phyloP scores from a whole-genome alignment of 2,797 vertebrate genomes.

The Halcyon smyrnensis region DNA sequence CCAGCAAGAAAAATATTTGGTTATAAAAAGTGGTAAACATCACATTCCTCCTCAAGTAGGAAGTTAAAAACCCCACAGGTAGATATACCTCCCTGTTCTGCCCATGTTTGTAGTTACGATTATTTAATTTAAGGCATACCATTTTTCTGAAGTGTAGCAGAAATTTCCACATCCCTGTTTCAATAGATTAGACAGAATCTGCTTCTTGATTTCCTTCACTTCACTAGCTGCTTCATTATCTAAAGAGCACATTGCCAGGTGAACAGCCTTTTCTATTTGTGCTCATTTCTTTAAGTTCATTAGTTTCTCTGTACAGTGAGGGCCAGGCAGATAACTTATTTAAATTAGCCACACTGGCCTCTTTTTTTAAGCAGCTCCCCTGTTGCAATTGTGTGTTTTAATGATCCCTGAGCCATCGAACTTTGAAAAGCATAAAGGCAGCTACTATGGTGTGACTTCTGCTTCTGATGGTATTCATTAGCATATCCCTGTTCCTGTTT shows the following conservation, averaged over 20 bases:
- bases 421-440: neutral
- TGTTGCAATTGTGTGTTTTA: neutral
- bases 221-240: neutral
- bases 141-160: neutral
- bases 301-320: neutral
- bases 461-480: neutral
- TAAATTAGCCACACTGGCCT: neutral
- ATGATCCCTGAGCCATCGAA: neutral
- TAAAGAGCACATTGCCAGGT: neutral
- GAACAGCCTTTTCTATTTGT: neutral
- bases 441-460: neutral
- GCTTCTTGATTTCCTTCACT: neutral
- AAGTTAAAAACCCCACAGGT: neutral
- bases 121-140: neutral
- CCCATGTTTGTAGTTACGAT: neutral
- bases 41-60: constrained; percentile 15
- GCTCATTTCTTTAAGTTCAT: neutral
- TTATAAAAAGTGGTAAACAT: constrained; percentile 36
- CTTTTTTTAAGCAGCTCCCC: neutral
- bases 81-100: neutral
- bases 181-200: neutral
- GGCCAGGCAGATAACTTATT: neutral
- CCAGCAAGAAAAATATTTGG: neutral
- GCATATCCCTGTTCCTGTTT: neutral
- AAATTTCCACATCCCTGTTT: neutral